A percentile compares a stretch with the other conserved stretches of the same genome.
Conservation (phyloP, 2,888 invertebrate species). For the Ectropis crepuscularia region DNA sequence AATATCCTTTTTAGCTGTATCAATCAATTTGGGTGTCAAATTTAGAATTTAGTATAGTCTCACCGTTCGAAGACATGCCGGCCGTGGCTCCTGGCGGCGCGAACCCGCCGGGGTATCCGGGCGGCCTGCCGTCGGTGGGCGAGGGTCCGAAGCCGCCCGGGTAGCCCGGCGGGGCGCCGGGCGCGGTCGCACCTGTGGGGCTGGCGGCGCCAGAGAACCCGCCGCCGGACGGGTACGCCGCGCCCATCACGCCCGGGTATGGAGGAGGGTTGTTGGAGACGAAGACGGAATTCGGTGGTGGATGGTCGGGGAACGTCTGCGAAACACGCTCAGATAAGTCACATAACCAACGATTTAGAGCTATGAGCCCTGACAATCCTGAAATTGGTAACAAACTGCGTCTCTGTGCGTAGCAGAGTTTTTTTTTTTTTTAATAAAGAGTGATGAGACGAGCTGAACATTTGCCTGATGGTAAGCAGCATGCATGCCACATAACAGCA, state of each 20-base stretch:
- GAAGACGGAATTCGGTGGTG: constrained; percentile 92
- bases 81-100: constrained; percentile 51
- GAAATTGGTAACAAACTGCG: too few relatives aligned
- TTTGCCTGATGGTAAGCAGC: too few relatives aligned
- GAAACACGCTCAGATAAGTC: background rate
- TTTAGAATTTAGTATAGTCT: constrained; percentile 45
- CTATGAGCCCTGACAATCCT: too few relatives aligned
- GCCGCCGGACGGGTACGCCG: constrained; percentile 58
- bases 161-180: constrained; percentile 50
- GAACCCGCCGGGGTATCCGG: constrained; percentile 41
- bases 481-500: too few relatives aligned
- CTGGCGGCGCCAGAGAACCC: constrained; percentile 59
- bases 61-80: constrained; percentile 72
- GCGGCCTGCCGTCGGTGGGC: constrained; percentile 51
- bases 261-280: constrained; percentile 97
- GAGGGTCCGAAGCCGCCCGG: constrained; percentile 47
- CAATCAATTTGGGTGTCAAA: too few relatives aligned
- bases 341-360: too few relatives aligned
- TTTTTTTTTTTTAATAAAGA: too few relatives aligned
- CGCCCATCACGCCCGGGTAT: constrained; percentile 92
- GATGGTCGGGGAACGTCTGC: constrained; percentile 87
- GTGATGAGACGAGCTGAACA: too few relatives aligned
- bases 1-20: too few relatives aligned
- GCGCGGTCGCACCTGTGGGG: constrained; percentile 51
- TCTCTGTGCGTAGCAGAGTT: too few relatives aligned